Evolutionary conservation across 2,888 invertebrate genomes (phyloP).

Genomic region (Maniola hyperantus): DNA sequence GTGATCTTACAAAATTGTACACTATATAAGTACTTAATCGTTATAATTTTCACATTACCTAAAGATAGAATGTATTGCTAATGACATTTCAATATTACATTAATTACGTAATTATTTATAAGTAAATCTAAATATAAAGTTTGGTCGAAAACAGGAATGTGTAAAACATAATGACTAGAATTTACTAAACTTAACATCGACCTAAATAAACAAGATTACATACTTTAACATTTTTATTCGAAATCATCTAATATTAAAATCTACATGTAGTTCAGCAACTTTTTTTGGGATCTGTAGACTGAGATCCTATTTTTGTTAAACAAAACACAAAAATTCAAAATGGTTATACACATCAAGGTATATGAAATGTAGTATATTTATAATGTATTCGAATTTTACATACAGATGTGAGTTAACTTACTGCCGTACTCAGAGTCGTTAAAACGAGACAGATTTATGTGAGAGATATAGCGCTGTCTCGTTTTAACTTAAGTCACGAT

Average conservation of each 20-base stretch:
- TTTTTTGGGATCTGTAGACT: slow-evolving; percentile 60
- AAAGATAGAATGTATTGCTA: slow-evolving; percentile 27
- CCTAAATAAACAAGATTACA: slow-evolving; percentile 75
- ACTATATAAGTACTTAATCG: background rate
- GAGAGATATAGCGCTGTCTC: too few relatives aligned
- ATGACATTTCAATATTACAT: slow-evolving; percentile 41
- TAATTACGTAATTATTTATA: slow-evolving; percentile 42
- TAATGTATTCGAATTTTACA: background rate
- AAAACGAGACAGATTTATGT: too few relatives aligned
- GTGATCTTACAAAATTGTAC: background rate
- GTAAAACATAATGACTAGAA: slow-evolving; percentile 81
- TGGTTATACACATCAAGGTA: slow-evolving; percentile 2
- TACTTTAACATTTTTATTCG: slow-evolving; percentile 67
- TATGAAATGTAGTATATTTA: slow-evolving; percentile 18
- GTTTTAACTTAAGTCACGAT: too few relatives aligned
- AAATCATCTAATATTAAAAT: slow-evolving; percentile 49
- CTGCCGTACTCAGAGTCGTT: too few relatives aligned
- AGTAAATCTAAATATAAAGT: slow-evolving; percentile 64
- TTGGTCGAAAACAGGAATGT: slow-evolving; percentile 83
- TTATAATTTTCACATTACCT: background rate
- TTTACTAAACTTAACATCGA: slow-evolving; percentile 81
- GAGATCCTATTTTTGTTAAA: slow-evolving; percentile 63
- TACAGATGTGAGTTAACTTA: slow-evolving; percentile 1
- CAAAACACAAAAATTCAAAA: slow-evolving; percentile 27
- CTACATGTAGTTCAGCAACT: slow-evolving; percentile 48